Evolutionary conservation across 2,113 vertebrate species (phyloP).

Genomic region (Neodontobutis hainanensis): DNA sequence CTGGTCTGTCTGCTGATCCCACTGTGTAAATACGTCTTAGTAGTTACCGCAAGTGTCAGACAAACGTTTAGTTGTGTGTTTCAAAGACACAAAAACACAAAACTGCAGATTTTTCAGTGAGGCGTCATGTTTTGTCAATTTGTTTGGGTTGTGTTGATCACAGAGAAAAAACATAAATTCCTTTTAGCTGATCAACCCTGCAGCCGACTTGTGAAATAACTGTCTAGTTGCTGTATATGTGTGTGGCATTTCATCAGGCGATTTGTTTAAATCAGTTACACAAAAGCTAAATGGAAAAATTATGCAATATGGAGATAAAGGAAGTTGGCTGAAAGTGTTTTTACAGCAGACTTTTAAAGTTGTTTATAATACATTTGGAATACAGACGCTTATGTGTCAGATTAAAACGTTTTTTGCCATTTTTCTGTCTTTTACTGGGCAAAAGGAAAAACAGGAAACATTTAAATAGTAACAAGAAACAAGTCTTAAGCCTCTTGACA

Average conservation of each 20-base stretch:
- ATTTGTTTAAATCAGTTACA: constrained; percentile 5
- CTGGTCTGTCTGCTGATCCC: constrained; percentile 48
- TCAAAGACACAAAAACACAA: constrained; percentile 14
- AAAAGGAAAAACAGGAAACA: no score
- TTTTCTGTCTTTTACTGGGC: no score
- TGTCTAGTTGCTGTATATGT: constrained; percentile 14
- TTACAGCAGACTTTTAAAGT: neutral
- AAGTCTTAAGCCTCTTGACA: no score
- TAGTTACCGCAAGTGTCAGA: constrained; percentile 18
- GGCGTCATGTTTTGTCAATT: constrained; percentile 25
- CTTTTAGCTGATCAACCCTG: constrained; percentile 1
- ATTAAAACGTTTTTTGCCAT: no score
- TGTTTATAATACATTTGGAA: no score
- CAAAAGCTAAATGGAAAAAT: constrained; percentile 18
- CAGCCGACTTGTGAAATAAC: constrained; percentile 29
- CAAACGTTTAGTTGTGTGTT: constrained; percentile 32
- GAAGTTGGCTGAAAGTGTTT: neutral
- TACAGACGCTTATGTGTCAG: no score
- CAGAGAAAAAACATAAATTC: constrained; percentile 14
- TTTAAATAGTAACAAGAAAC: no score
- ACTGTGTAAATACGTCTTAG: constrained; percentile 53
- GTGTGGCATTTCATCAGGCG: constrained; percentile 20
- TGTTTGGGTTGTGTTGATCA: constrained; percentile 7
- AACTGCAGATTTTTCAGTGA: constrained; percentile 26
- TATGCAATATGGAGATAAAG: neutral